These are phyloP conservation scores for Plectus sambesii DNA, from an alignment of 1,140 invertebrate species.

Conservation along the genomic window DNA sequence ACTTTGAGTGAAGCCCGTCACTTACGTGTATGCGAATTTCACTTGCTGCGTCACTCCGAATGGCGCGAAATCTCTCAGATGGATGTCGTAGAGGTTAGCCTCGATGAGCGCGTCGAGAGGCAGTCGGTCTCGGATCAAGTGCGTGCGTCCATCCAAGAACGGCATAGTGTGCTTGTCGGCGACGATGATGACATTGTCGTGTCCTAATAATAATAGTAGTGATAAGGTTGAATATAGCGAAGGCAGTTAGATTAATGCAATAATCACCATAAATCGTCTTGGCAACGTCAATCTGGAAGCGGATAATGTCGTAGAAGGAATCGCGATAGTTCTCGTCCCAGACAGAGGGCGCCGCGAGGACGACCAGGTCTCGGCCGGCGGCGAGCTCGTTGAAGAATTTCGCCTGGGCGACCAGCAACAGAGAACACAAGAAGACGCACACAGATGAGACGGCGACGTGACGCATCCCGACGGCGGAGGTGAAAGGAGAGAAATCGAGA, in stretches of 20 bases:
- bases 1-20: neutral
- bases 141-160: constrained; percentile 30
- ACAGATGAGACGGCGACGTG: too few species aligned
- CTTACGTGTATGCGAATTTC: constrained; percentile 35
- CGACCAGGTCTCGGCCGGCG: constrained; percentile 18
- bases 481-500: too few species aligned
- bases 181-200: constrained; percentile 38
- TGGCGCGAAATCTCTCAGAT: constrained; percentile 35
- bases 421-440: too few species aligned
- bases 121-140: constrained; percentile 25
- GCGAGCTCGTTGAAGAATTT: neutral
- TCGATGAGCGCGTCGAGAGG: constrained; percentile 33
- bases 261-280: constrained; percentile 31
- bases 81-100: constrained; percentile 32
- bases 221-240: constrained; percentile 2
- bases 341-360: constrained; percentile 33
- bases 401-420: too few species aligned
- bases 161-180: constrained; percentile 38
- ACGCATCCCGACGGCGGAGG: too few species aligned
- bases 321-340: constrained; percentile 37
- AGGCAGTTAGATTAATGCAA: neutral
- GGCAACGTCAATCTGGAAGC: constrained; percentile 36
- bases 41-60: constrained; percentile 25
- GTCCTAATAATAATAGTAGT: constrained; percentile 25
- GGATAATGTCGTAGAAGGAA: constrained; percentile 34